Base-by-base conservation (phyloP, 2,888 invertebrate species). In the Glaucopsyche alexis region DNA sequence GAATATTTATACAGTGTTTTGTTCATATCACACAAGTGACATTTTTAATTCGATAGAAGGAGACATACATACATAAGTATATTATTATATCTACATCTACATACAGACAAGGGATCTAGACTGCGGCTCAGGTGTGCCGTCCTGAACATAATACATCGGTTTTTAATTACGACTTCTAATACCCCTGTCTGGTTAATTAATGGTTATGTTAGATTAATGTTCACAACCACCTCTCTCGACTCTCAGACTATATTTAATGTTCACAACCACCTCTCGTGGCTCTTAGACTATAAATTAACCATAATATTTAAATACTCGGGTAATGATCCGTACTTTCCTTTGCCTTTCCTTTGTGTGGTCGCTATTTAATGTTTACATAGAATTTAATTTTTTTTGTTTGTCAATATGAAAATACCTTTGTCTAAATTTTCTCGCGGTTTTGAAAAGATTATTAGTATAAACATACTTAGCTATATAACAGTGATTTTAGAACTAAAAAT, bases 81-180 rank as follows among this genome's bases (percentile, higher is more conserved):
- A 7, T 52, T 6, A 1, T 5, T n/a, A n/a, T n/a, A n/a, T n/a
- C n/a, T n/a, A n/a, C n/a, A 16, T 19, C 8, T 60, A 60, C 55
- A 29, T 60, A 29, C 29, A 29, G 29, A 29, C 29, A 38, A 60
- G 60, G 60, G 60, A 60, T 60, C 60, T 60, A 60, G 60, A 60
- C 60, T 7, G 60, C 9, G 60, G 60, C 60, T 60, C 60, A 60
- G 60, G 60, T 60, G 60, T 60, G 60, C 13, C 60, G 60, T 60
- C 60, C 60, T 29, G 60, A 60, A 60, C 60, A 60, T 60, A 60
- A 60, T 60, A 60, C 60, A 60, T 60, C 29, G 60, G 60, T 60
- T 60, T 60, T 60, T 60, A 60, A 60, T 60, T 60, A 60, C 60
- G 60, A 60, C 60, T 60, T 60, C 60, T 60, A 60, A 60, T 60